These are phyloP conservation scores for Eurosta solidaginis DNA, from an alignment of 1,140 invertebrate species.

Conservation along the genomic window DNA sequence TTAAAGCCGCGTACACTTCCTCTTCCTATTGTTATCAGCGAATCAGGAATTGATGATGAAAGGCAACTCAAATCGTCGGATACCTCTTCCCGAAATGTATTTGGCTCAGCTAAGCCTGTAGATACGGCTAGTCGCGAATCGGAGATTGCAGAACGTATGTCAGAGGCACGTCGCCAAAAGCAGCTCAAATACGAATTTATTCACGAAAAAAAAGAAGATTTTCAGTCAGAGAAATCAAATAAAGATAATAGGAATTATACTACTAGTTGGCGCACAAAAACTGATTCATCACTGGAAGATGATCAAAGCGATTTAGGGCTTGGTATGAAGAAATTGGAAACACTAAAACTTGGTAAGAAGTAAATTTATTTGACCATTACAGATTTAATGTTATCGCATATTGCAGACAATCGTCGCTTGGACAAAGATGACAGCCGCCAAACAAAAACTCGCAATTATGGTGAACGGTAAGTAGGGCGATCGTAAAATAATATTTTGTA, in stretches of 20 bases:
- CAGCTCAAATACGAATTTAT: constrained; percentile 42
- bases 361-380: background rate
- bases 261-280: constrained; percentile 33
- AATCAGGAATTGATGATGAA: constrained; percentile 35
- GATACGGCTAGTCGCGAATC: constrained; percentile 84
- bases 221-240: constrained; percentile 48
- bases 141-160: constrained; percentile 72
- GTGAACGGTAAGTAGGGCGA: constrained; percentile 1
- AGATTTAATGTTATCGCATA: background rate
- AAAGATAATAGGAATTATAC: constrained; percentile 46
- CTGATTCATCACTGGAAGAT: background rate
- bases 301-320: background rate
- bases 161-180: constrained; percentile 59
- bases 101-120: constrained; percentile 91
- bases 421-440: background rate
- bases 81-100: constrained; percentile 73
- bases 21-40: constrained; percentile 56
- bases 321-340: background rate
- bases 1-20: constrained; percentile 76
- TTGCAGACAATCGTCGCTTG: background rate
- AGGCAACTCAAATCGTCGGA: constrained; percentile 58
- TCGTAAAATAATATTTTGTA: too few species aligned
- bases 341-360: background rate
- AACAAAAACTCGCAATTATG: background rate
- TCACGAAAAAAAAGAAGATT: constrained; percentile 43